A percentile compares a stretch with the other conserved stretches of the same genome.
These are phyloP conservation scores for Momotus momota DNA, from an alignment of 2,797 vertebrate genomes.

Conservation along the genomic window DNA sequence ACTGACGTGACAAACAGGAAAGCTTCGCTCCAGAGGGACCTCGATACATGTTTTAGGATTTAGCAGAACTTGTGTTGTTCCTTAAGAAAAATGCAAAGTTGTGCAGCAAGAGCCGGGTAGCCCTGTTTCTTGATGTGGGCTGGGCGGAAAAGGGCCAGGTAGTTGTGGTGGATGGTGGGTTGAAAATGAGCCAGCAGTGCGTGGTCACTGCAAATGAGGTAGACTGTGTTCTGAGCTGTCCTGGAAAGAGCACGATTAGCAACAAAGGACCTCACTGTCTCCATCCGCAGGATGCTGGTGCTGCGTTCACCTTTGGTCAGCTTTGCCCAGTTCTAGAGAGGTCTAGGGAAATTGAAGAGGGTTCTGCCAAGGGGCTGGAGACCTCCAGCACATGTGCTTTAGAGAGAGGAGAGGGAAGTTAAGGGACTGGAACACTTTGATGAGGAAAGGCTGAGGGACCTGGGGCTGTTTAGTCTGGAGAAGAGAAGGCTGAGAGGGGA, in stretches of 20 bases:
- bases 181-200: neutral
- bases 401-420: neutral
- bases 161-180: neutral
- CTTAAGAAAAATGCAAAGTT: neutral
- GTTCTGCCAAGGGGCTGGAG: neutral
- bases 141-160: neutral
- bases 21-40: neutral
- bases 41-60: neutral
- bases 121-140: neutral
- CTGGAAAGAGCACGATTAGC: neutral
- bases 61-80: neutral
- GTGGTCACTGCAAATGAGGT: neutral
- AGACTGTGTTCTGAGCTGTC: neutral
- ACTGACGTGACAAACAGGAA: neutral
- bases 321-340: neutral
- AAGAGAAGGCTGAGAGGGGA: too few species aligned
- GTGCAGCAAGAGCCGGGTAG: neutral
- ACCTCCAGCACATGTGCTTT: neutral
- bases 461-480: too few species aligned
- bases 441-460: too few species aligned
- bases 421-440: too few species aligned
- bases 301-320: neutral
- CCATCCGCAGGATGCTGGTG: accelerated
- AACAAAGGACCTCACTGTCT: neutral
- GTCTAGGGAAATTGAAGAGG: neutral